phyloP scores from a whole-genome alignment of 2,113 vertebrate species.

The Phylloscopus trochiloides region DNA sequence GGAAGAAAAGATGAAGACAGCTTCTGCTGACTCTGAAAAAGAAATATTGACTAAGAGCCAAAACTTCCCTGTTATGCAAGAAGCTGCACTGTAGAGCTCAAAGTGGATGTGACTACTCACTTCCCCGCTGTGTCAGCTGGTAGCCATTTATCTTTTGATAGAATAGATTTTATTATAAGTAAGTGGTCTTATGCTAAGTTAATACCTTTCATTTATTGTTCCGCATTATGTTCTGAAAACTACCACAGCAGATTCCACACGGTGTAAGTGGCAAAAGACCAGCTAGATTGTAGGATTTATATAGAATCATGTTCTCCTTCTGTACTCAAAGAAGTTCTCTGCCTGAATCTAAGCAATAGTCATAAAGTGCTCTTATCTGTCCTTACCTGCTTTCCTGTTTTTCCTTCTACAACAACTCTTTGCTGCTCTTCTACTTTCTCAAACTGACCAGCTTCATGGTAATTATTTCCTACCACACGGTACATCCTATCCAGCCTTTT shows the following conservation, averaged over 20 bases:
- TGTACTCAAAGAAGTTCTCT: not conserved
- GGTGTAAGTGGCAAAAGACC: not conserved
- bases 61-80: not conserved
- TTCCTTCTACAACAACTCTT: not conserved
- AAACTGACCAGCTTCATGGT: not conserved
- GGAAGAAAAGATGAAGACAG: not conserved
- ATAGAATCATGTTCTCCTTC: not conserved
- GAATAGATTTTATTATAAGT: not conserved
- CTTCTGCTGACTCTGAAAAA: constrained; percentile 1
- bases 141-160: constrained; percentile 6
- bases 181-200: not conserved
- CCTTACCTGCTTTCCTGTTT: not conserved
- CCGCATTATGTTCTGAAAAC: not conserved
- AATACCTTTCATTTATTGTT: constrained; percentile 21
- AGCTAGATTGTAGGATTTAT: not conserved
- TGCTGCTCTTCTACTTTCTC: not conserved
- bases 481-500: not conserved
- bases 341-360: not conserved
- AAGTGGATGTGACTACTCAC: not conserved
- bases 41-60: not conserved
- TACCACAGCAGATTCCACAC: not conserved
- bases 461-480: not conserved
- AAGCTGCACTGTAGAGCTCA: not conserved
- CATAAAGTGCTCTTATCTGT: not conserved
- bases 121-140: not conserved